Evolutionary conservation across 1,140 invertebrate genomes (phyloP).

Genomic region (Amphibalanus amphitrite): DNA sequence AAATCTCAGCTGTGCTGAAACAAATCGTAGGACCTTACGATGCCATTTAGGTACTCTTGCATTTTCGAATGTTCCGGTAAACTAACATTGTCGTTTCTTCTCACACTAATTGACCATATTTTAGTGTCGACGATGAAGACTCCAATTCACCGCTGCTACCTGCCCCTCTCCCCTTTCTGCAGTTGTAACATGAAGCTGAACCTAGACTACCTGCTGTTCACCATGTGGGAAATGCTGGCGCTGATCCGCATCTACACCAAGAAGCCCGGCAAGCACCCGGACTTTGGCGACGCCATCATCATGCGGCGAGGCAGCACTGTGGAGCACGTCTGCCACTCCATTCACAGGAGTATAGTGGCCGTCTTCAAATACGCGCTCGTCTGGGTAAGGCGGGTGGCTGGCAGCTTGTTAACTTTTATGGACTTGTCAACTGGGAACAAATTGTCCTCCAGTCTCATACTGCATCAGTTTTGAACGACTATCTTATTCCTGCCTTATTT

Average conservation of each 20-base stretch:
- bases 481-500: slow-evolving; percentile 1
- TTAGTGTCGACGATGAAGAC: too few relatives aligned
- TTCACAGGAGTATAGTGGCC: slow-evolving; percentile 79
- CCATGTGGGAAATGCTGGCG: slow-evolving; percentile 82
- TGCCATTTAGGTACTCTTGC: too few relatives aligned
- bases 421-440: too few relatives aligned
- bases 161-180: too few relatives aligned
- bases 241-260: slow-evolving; percentile 96
- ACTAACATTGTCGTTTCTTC: too few relatives aligned
- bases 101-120: too few relatives aligned
- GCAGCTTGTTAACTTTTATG: slow-evolving; percentile 11
- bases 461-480: neutral
- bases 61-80: too few relatives aligned
- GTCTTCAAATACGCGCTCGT: slow-evolving; percentile 95
- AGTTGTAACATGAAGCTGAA: slow-evolving; percentile 99
- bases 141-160: too few relatives aligned
- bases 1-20: too few relatives aligned
- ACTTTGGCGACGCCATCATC: slow-evolving; percentile 89
- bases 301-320: slow-evolving; percentile 75
- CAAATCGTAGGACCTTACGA: too few relatives aligned
- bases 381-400: slow-evolving; percentile 54
- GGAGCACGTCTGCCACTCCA: slow-evolving; percentile 92
- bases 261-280: slow-evolving; percentile 89
- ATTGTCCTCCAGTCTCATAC: slow-evolving; percentile 5
- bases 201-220: slow-evolving; percentile 83